Percentiles rank a stretch among this genome's conserved stretches.
These are phyloP conservation scores for Atta colombica DNA, from an alignment of 1,140 invertebrate species.

Conservation along the genomic window DNA sequence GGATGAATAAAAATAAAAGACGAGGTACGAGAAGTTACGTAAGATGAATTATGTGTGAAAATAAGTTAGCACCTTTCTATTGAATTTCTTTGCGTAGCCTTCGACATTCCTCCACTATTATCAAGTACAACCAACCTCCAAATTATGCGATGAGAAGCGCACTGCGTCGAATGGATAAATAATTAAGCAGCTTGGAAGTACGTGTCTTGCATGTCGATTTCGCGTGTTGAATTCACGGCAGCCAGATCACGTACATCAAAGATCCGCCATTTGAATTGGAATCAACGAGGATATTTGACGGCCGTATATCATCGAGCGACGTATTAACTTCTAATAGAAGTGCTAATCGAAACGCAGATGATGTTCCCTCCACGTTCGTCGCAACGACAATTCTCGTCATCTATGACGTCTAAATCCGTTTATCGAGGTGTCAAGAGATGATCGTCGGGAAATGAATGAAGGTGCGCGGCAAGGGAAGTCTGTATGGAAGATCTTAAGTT, in stretches of 20 bases:
- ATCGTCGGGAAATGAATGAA: constrained; percentile 36
- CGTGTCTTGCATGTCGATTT: constrained; percentile 75
- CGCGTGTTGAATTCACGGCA: constrained; percentile 18
- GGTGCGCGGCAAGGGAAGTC: neutral
- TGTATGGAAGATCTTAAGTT: neutral
- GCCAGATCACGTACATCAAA: constrained; percentile 70
- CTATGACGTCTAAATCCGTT: constrained; percentile 30
- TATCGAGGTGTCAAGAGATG: constrained; percentile 4
- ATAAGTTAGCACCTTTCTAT: constrained; percentile 14
- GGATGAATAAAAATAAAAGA: constrained; percentile 53
- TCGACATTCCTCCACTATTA: constrained; percentile 62
- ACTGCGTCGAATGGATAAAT: constrained; percentile 80
- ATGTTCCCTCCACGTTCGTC: constrained; percentile 25
- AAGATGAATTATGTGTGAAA: constrained; percentile 49
- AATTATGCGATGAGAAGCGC: constrained; percentile 79
- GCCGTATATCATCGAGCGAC: constrained; percentile 35
- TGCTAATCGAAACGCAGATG: constrained; percentile 38
- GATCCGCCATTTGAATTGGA: constrained; percentile 69
- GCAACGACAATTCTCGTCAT: constrained; percentile 32
- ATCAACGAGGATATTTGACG: constrained; percentile 62
- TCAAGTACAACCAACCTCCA: constrained; percentile 63
- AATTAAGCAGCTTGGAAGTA: constrained; percentile 79
- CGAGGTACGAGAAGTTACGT: constrained; percentile 18
- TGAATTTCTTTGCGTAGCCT: constrained; percentile 31
- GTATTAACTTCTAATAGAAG: constrained; percentile 8